Conservation (phyloP, 64 coral and sea anemone genomes). For the Dendronephthya gigantea region DNA sequence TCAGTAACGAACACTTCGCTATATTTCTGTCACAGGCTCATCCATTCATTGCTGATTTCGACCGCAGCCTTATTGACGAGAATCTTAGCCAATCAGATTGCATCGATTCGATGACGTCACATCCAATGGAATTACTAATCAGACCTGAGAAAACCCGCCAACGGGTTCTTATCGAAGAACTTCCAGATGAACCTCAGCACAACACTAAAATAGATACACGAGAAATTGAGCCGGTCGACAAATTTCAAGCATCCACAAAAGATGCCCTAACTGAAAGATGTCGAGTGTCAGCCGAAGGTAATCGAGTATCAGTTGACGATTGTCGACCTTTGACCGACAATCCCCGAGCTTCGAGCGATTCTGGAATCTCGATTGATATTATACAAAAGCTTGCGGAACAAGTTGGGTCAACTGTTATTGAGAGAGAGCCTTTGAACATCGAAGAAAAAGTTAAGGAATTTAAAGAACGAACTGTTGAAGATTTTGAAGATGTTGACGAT, state of each 20-base stretch:
- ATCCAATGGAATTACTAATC: neutral
- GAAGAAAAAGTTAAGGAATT: neutral
- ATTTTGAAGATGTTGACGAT: neutral
- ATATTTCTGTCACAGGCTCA: neutral
- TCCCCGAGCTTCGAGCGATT: neutral
- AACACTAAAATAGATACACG: neutral
- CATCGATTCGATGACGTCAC: neutral
- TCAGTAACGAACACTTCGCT: neutral
- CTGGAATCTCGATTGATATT: constrained; percentile 14
- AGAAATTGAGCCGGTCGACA: neutral
- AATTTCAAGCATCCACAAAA: neutral
- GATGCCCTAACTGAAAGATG: neutral
- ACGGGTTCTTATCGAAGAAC: neutral
- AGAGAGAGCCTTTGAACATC: constrained; percentile 61
- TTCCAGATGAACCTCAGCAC: neutral
- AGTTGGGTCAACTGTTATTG: constrained; percentile 53
- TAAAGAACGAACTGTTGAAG: neutral
- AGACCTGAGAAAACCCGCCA: neutral
- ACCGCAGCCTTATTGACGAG: neutral
- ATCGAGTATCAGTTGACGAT: neutral
- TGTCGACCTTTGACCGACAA: neutral
- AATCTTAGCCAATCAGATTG: neutral
- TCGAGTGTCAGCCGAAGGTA: neutral
- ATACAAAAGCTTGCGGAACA: constrained; percentile 59
- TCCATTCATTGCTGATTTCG: neutral